A percentile compares a stretch with the other conserved stretches of the same genome.
Evolutionary conservation across 2,888 invertebrate species (phyloP).

Genomic region (Hypselothyrea guttata): DNA sequence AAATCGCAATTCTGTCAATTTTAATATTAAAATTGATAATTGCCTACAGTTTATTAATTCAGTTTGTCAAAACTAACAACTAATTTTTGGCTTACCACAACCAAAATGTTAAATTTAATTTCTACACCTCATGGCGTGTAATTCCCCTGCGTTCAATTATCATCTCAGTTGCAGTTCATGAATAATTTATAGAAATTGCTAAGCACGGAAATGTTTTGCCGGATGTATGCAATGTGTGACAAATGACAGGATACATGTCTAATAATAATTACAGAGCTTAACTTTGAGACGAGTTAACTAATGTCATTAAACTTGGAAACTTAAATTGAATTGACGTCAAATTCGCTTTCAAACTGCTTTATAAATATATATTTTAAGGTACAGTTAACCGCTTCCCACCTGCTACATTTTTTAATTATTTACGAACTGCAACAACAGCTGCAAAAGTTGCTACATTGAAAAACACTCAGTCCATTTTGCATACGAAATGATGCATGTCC

Average conservation of each 20-base stretch:
- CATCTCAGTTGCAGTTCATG: conserved; percentile 4
- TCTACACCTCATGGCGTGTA: conserved; percentile 13
- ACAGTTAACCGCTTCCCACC: conserved; percentile 10
- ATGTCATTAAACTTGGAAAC: not conserved
- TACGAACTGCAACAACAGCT: conserved; percentile 20
- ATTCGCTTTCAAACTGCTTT: conserved; percentile 5
- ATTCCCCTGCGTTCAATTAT: conserved; percentile 52
- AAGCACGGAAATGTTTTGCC: conserved; percentile 35
- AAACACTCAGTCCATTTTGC: conserved; percentile 29
- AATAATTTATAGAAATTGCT: conserved; percentile 41
- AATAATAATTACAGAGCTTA: not conserved
- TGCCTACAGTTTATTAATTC: not conserved
- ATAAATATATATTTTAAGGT: conserved; percentile 28
- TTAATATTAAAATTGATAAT: too few relatives aligned
- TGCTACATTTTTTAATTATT: conserved; percentile 33
- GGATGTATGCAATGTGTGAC: conserved; percentile 32
- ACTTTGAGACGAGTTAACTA: conserved; percentile 2
- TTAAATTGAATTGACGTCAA: conserved; percentile 26
- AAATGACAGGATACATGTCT: conserved; percentile 39
- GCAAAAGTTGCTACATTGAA: conserved; percentile 12
- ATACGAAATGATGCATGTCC: conserved; percentile 30
- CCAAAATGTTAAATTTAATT: conserved; percentile 1
- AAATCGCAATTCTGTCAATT: too few relatives aligned
- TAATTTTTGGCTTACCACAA: not conserved
- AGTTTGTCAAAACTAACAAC: not conserved